Evolutionary conservation across 2,113 vertebrate genomes (phyloP).

Genomic region (Atlantisia rogersi): DNA sequence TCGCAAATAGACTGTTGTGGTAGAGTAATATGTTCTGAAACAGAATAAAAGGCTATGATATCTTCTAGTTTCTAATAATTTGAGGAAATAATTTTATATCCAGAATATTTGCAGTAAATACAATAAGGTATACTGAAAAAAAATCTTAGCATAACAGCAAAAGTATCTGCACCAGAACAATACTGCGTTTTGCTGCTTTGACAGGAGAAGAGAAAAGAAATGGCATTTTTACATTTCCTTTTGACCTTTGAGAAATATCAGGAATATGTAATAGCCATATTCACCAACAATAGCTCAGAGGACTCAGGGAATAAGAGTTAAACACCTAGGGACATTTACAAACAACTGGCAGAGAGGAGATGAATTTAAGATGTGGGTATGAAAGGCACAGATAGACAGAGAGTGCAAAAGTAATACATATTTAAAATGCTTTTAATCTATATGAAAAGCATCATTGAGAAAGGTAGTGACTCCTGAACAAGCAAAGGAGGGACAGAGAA

Average conservation of each 20-base stretch:
- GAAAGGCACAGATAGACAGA: background rate
- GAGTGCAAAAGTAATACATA: constrained; percentile 23
- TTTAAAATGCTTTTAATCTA: constrained; percentile 44
- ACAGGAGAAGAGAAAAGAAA: constrained; percentile 43
- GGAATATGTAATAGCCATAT: constrained; percentile 63
- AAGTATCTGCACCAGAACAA: constrained; percentile 36
- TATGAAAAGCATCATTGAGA: background rate
- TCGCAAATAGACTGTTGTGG: background rate
- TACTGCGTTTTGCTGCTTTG: constrained; percentile 15
- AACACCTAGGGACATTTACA: constrained; percentile 63
- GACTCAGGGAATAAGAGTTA: constrained; percentile 50
- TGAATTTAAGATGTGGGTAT: constrained; percentile 25
- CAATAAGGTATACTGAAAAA: constrained; percentile 43
- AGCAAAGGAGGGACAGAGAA: background rate
- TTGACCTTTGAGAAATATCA: constrained; percentile 73
- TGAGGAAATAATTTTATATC: constrained; percentile 54
- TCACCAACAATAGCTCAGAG: constrained; percentile 30
- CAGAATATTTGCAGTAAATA: constrained; percentile 63
- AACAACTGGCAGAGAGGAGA: constrained; percentile 24
- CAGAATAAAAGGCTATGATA: constrained; percentile 57
- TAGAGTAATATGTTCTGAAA: constrained; percentile 22
- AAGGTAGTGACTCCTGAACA: background rate
- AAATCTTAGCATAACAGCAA: constrained; percentile 6
- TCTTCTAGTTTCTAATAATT: constrained; percentile 53
- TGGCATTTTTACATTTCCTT: constrained; percentile 67